Evolutionary conservation across 2,888 invertebrate species (phyloP).

Genomic region (Ennomos fuscantarius): DNA sequence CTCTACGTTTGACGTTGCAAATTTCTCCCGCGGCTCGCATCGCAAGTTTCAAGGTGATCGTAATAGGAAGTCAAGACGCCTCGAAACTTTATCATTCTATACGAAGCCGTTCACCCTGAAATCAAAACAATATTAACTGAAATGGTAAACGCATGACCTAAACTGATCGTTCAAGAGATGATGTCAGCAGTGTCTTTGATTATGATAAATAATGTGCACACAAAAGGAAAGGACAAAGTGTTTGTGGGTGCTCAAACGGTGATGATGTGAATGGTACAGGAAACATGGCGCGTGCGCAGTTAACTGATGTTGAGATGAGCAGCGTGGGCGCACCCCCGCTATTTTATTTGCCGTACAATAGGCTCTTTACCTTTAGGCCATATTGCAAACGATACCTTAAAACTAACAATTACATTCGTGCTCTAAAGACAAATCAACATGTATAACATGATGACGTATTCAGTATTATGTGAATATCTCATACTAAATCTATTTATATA

Average conservation of each 20-base stretch:
- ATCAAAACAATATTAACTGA: slow-evolving; percentile 30
- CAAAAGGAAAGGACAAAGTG: slow-evolving; percentile 58
- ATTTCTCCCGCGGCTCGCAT: slow-evolving; percentile 11
- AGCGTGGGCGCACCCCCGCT: slow-evolving; percentile 79
- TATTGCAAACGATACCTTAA: slow-evolving; percentile 44
- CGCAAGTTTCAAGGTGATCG: slow-evolving; percentile 25
- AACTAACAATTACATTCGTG: slow-evolving; percentile 16
- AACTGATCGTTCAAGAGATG: slow-evolving; percentile 46
- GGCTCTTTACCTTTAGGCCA: slow-evolving; percentile 54
- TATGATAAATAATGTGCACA: slow-evolving; percentile 55
- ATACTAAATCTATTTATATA: neutral
- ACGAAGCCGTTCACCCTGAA: slow-evolving; percentile 23
- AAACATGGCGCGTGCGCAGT: slow-evolving; percentile 76
- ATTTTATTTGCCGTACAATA: slow-evolving; percentile 68
- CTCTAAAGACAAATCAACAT: slow-evolving; percentile 22
- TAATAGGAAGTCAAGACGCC: slow-evolving; percentile 6
- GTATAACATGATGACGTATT: no score
- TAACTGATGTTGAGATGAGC: slow-evolving; percentile 77
- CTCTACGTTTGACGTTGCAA: slow-evolving; percentile 33
- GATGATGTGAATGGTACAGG: slow-evolving; percentile 73
- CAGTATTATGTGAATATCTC: no score
- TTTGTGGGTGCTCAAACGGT: slow-evolving; percentile 66
- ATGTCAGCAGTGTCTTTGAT: slow-evolving; percentile 55
- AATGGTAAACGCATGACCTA: slow-evolving; percentile 37
- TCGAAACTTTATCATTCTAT: slow-evolving; percentile 12